Evolutionary conservation across 2,888 invertebrate species (phyloP), one percentile per base, ranked within the genome.

Genomic region (Balanococcus diminutus): DNA sequence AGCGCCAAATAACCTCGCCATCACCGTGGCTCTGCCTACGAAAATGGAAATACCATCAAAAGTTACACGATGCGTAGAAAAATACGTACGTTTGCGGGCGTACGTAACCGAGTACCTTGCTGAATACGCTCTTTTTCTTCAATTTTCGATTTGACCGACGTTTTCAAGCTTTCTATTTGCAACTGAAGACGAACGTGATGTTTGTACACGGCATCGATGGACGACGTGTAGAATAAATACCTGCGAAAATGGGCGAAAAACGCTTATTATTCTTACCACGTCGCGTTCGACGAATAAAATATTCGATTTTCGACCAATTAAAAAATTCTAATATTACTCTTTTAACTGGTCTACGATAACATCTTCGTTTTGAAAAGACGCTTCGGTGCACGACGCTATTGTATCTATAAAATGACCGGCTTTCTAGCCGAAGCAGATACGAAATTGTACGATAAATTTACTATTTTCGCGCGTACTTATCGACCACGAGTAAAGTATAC

Each of bases 271-370:
- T 46, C 3, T 14, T 16, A 46, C 2, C 6, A n/a, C 16, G 5
- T 46, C 46, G n/a, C n/a, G n/a, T 46, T 4, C n/a, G 46, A 46
- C 46, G 46, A 46, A 14, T n/a, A 46, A n/a, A n/a, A n/a, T n/a
- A n/a, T n/a, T n/a, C n/a, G n/a, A n/a, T n/a, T n/a, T n/a, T n/a
- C 11, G 3, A 42, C 16, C 16, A 46, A n/a, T 2, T n/a, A 22
- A 11, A 19, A 11, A 19, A 9, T 6, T 32, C 67, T 16, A 31
- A 9, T 86, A 86, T 87, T 87, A 96, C 90, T 96, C 96, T 89
- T 96, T 96, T 84, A 96, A 90, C 90, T 96, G 96, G 89, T 96
- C 96, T 0, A 95, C 95, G 86, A 95, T 91, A 88, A 95, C 92
- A 89, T 96, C 96, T 89, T 96, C 96, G 88, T 96, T 95, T 89